Base-by-base conservation (phyloP, 1,140 invertebrate genomes). In the Drosophila lacteicornis region DNA sequence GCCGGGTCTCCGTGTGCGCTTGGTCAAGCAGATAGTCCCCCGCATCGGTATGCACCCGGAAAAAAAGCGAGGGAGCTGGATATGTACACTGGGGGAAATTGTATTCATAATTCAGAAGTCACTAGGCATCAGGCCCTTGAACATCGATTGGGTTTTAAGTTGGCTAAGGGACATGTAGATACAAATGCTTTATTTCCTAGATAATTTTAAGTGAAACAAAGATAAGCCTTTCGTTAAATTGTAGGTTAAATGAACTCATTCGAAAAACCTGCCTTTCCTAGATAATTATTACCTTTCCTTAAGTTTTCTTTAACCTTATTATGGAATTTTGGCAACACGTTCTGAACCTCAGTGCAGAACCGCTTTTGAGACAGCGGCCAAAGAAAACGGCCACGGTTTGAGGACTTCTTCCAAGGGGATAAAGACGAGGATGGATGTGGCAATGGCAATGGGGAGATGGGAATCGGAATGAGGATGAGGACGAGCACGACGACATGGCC, bases 11-110 rank as follows among this genome's bases (percentile, higher is more conserved):
- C 50, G 62, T 84, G 73, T 88, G 78, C 79, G 85, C 85, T 88
- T 90, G 85, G 86, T 90, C 85, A 88, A 88, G 85, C 85, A 88
- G 85, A 88, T 74, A 85, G 58, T 63, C 56, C 51, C 53, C 46
- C 62, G 59, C 70, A 61, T 68, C 60, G 76, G 50, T 60, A 66
- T 75, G 75, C 78, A 83, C 17, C 49, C 40, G 42, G 22, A 61
- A 60, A 69, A 56, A 78, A 61, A 30, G 13, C 15, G 4, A 4
- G 17, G 17, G 22, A 30, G 33, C 3, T 4, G 33, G 4, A 36
- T 33, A 11, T 25, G 11, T 30, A 27, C 67, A 67, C 62, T 36
- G 13, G n/a, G 25, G 6, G n/a, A 67, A 65, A 53, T 63, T 0
- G 0, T 3, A 38, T 22, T 0, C 8, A 58, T 58, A 25, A 38